Evolutionary conservation across 2,797 vertebrate species (phyloP), one percentile per base, ranked within the genome.

Genomic region (Acestrorhynchus altus): DNA sequence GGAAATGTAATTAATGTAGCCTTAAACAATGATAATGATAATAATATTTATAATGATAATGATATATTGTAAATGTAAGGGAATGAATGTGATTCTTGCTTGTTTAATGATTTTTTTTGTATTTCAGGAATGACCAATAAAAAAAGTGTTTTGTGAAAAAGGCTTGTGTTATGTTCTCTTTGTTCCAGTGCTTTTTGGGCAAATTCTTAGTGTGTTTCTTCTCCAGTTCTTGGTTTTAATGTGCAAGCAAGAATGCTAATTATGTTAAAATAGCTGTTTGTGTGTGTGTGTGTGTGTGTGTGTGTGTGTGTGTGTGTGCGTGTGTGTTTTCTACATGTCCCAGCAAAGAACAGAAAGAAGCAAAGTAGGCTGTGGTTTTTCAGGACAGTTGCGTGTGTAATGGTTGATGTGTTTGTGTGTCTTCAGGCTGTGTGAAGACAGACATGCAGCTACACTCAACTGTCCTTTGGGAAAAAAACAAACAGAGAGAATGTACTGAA

Each of bases 1-100:
- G 81, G 44, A 83, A 87, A 79, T 75, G 83, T 87, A 87, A 84
- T 86, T 81, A 63, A 84, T 84, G 86, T 80, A 79, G 76, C 79
- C 80, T 86, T 87, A 1, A 88, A 91, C 89, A 92, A 93, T 92
- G 89, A 93, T 92, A 92, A 92, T 92, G 83, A 89, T 93, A 90
- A 93, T 92, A 66, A 93, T 93, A 91, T 91, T 94, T 91, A 93
- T 93, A 92, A 91, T 93, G 83, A 92, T 91, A 86, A 93, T 90
- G 84, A 86, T 89, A 88, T 78, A 72, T 52, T 81, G 79, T 81
- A 78, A 84, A 80, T 91, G 90, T 91, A 93, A 89, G 79, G 81
- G 82, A 93, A 91, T 88, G 75, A 93, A 91, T 88, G 75, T 88
- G 80, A 87, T 84, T 90, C 84, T 86, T 85, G 79, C 69, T 78